A percentile compares a stretch with the other conserved stretches of the same genome.
phyloP scores from a whole-genome alignment of 1,140 invertebrate species.

The Papilio polytes region DNA sequence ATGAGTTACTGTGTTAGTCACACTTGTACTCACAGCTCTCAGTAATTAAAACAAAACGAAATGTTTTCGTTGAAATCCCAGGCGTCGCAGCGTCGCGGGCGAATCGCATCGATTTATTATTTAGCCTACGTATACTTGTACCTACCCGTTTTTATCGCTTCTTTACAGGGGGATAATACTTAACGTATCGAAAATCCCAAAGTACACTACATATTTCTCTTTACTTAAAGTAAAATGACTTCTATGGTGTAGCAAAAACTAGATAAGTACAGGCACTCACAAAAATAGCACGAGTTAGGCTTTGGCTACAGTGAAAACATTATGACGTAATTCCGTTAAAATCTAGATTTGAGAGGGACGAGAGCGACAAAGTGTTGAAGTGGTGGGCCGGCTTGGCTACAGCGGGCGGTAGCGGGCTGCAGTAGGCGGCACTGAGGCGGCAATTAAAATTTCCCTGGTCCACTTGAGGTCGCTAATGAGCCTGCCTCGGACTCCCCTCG shows the following conservation, averaged over 20 bases:
- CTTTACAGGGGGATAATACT: neutral
- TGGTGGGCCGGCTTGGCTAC: neutral
- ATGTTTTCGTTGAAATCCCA: conserved; percentile 23
- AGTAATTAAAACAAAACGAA: conserved; percentile 27
- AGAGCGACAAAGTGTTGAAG: conserved; percentile 11
- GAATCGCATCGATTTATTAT: conserved; percentile 8
- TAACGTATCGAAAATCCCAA: neutral
- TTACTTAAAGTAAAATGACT: neutral
- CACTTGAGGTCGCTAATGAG: conserved; percentile 71
- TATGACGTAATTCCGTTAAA: neutral
- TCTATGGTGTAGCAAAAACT: neutral
- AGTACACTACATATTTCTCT: neutral
- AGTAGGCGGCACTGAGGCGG: conserved; percentile 43
- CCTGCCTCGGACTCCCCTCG: conserved; percentile 51
- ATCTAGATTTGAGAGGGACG: conserved; percentile 1
- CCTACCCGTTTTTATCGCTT: neutral
- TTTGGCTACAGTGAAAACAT: neutral
- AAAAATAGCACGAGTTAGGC: neutral
- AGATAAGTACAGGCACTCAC: neutral
- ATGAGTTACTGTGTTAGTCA: conserved; percentile 44
- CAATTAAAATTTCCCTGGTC: conserved; percentile 72
- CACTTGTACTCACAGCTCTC: conserved; percentile 19
- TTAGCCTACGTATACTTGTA: neutral
- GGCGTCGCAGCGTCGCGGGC: neutral
- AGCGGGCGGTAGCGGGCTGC: too few relatives aligned